Conservation (phyloP, 92 coral and sea anemone genomes). For the Isaurus tuberculatus region DNA sequence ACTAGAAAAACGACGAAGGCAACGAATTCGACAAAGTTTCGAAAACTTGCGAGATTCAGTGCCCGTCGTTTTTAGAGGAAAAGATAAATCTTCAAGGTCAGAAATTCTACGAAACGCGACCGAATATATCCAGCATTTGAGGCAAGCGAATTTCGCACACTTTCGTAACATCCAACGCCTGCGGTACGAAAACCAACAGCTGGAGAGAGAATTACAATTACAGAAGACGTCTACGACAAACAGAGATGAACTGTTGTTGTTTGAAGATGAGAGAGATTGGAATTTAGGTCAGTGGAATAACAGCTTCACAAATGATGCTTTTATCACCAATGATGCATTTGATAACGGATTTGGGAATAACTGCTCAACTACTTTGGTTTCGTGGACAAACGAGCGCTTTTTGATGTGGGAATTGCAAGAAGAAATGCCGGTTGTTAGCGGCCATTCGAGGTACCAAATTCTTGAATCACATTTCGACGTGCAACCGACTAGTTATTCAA, state of each 20-base stretch:
- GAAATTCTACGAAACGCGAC: constrained; percentile 34
- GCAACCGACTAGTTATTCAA: neutral
- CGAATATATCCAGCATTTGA: constrained; percentile 21
- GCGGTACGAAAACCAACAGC: constrained; percentile 28
- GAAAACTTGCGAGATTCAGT: constrained; percentile 28
- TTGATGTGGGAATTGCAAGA: neutral
- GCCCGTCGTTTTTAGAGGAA: constrained; percentile 9
- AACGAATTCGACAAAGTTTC: constrained; percentile 40
- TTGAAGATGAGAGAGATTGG: neutral
- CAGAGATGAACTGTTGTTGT: neutral
- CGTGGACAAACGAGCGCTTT: neutral
- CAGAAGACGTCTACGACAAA: neutral
- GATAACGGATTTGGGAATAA: neutral
- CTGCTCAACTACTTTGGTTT: neutral
- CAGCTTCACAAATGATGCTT: neutral
- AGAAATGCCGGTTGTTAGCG: neutral
- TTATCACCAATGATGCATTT: neutral
- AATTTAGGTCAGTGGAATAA: neutral
- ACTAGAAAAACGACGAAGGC: constrained; percentile 35
- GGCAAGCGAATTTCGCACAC: constrained; percentile 6
- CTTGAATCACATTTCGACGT: neutral
- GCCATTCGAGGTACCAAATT: neutral
- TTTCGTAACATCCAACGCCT: constrained; percentile 34
- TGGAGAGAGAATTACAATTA: constrained; percentile 18
- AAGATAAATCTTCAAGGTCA: constrained; percentile 31